Percentiles rank a stretch among this genome's conserved stretches.
Conservation (phyloP, 2,113 vertebrate genomes). For the Calidris pugnax region DNA sequence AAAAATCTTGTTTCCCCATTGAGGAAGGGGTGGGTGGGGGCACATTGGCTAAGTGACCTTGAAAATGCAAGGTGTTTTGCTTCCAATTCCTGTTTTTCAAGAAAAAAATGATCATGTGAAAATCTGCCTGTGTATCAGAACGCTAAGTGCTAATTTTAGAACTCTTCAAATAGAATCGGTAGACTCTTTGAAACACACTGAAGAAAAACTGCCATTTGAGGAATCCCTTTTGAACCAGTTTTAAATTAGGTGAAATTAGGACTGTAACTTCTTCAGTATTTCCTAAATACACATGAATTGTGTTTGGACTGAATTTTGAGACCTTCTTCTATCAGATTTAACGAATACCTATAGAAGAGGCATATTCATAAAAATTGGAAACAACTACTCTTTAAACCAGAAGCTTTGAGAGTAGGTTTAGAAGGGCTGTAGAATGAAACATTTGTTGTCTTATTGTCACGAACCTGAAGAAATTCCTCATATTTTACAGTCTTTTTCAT, state of each 20-base stretch:
- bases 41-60: not conserved
- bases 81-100: not conserved
- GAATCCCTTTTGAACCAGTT: not conserved
- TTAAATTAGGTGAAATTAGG: slow-evolving; percentile 4
- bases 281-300: not conserved
- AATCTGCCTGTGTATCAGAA: not conserved
- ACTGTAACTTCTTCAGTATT: not conserved
- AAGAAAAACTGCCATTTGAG: not conserved
- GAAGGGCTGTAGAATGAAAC: not conserved
- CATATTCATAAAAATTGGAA: not conserved
- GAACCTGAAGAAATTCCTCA: not conserved
- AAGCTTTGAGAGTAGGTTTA: not conserved
- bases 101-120: not conserved
- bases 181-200: not conserved
- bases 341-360: not conserved
- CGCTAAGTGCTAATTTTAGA: slow-evolving; percentile 32
- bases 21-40: not conserved
- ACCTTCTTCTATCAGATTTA: not conserved
- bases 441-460: not conserved
- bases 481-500: not conserved
- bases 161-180: not conserved
- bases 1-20: not conserved
- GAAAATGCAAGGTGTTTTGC: not conserved
- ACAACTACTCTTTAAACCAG: not conserved
- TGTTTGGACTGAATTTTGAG: not conserved